Percentiles rank a stretch among this genome's conserved stretches.
Evolutionary conservation across 2,888 invertebrate species (phyloP).

Genomic region (Phyllotreta striolata): DNA sequence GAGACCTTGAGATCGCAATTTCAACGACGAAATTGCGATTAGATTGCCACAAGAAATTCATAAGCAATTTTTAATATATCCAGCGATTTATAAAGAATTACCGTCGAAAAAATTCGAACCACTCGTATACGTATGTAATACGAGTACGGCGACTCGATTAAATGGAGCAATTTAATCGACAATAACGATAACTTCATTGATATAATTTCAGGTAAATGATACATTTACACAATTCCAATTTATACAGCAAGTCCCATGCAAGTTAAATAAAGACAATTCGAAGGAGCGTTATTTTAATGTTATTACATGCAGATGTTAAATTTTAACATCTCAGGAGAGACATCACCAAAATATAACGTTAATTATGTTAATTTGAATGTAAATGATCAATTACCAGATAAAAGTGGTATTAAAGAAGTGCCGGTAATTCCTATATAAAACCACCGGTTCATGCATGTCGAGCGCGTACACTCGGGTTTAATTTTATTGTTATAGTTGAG

Average conservation of each 20-base stretch:
- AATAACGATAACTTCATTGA: constrained; percentile 54
- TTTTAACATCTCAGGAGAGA: not conserved
- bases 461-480: constrained; percentile 46
- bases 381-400: not conserved
- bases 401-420: not conserved
- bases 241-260: constrained; percentile 32
- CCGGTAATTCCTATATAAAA: constrained; percentile 5
- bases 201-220: constrained; percentile 56
- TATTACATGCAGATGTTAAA: constrained; percentile 5
- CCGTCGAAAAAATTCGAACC: too few species aligned
- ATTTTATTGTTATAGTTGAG: constrained; percentile 55
- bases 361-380: not conserved
- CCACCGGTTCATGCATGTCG: constrained; percentile 38
- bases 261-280: not conserved
- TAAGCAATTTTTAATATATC: constrained; percentile 4
- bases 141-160: constrained; percentile 22
- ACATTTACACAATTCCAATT: constrained; percentile 52
- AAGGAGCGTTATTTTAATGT: not conserved
- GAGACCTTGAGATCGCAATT: not conserved
- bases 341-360: too few species aligned
- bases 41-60: not conserved
- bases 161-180: constrained; percentile 26
- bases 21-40: constrained; percentile 4
- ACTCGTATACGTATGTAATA: constrained; percentile 12
- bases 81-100: constrained; percentile 9